Evolutionary conservation across 2,888 invertebrate species (phyloP).

Genomic region (Hypercompe scribonia): DNA sequence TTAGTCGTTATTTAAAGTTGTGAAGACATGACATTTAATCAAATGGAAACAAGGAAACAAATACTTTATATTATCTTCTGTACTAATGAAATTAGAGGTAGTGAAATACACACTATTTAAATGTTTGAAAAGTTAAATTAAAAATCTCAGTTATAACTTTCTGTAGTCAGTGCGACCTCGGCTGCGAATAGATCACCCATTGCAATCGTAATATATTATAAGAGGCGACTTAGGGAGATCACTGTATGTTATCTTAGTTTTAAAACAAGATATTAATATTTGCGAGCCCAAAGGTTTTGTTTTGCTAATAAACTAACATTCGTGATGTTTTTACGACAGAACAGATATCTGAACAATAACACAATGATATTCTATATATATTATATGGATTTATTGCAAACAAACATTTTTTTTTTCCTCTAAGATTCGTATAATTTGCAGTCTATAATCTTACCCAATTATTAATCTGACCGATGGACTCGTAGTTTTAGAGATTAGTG

Average conservation of each 20-base stretch:
- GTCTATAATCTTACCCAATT: neutral
- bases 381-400: too few relatives aligned
- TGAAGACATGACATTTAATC: neutral
- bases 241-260: neutral
- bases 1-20: neutral
- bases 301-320: neutral
- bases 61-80: neutral
- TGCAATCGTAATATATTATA: slow-evolving; percentile 16
- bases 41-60: neutral
- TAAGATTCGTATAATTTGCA: neutral
- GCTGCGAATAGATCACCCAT: slow-evolving; percentile 22
- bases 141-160: slow-evolving; percentile 21
- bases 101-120: neutral
- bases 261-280: neutral
- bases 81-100: neutral
- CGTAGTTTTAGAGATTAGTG: neutral
- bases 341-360: neutral
- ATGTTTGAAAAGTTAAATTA: slow-evolving; percentile 16
- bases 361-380: neutral
- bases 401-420: neutral
- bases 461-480: neutral
- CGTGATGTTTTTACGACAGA: neutral
- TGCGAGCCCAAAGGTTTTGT: neutral
- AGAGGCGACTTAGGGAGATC: slow-evolving; percentile 23
- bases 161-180: slow-evolving; percentile 21